These are phyloP conservation scores for Nemapogon koenigi DNA, from an alignment of 2,888 invertebrate genomes.

Conservation along the genomic window DNA sequence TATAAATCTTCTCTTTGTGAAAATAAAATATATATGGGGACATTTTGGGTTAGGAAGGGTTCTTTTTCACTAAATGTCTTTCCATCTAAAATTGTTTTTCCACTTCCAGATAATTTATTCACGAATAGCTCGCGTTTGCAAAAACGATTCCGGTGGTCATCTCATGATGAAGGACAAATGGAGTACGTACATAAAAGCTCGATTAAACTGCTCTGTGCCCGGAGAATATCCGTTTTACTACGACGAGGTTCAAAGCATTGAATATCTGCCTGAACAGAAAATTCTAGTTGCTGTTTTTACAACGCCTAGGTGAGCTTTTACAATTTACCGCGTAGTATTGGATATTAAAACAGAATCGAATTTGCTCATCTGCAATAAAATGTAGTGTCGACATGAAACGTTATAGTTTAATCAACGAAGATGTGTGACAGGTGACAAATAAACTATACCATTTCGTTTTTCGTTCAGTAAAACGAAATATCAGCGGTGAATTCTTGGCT, in stretches of 20 bases:
- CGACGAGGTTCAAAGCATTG: conserved; percentile 86
- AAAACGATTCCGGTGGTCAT: conserved; percentile 85
- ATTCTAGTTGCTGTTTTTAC: conserved; percentile 85
- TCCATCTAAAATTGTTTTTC: neutral
- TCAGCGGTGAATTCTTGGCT: too few relatives aligned
- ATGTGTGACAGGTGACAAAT: too few relatives aligned
- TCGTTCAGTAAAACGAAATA: too few relatives aligned
- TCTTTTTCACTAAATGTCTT: too few relatives aligned
- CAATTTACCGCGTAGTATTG: neutral
- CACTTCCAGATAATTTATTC: conserved; percentile 79
- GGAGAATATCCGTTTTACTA: conserved; percentile 90
- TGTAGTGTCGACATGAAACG: too few relatives aligned
- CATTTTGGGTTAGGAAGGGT: too few relatives aligned
- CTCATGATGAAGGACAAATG: conserved; percentile 82
- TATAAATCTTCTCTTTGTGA: too few relatives aligned
- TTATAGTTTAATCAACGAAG: too few relatives aligned
- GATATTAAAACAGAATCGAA: too few relatives aligned
- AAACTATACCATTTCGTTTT: too few relatives aligned
- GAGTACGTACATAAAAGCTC: conserved; percentile 90
- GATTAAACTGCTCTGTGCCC: conserved; percentile 82
- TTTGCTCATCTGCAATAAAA: too few relatives aligned
- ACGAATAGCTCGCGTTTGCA: conserved; percentile 89
- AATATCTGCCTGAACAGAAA: conserved; percentile 77
- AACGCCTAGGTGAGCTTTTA: conserved; percentile 70
- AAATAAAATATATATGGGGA: too few relatives aligned